Base-by-base conservation (phyloP, 2,888 invertebrate genomes). In the Chrysomela aeneicollis region DNA sequence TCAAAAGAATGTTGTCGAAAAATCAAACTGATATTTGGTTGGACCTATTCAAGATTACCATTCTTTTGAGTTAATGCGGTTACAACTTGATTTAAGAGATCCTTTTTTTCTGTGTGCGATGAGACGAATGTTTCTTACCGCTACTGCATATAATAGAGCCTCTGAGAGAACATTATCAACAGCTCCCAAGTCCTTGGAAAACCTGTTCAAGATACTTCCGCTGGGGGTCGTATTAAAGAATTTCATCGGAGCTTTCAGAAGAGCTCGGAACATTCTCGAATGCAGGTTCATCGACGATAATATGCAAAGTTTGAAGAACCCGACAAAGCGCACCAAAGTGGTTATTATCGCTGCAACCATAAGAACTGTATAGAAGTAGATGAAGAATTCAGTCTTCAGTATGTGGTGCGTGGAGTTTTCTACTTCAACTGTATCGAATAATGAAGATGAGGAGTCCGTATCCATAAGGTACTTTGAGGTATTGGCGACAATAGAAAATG, bases 151-250 rank as follows among this genome's bases (percentile, higher is more conserved):
- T 53, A 90, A 77, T 37, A 87, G 79, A 37, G 87, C 86, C 64
- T 88, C 86, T 0, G 91, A 91, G 4, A 92, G 79, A 21, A 89
- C 78, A 74, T 92, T 92, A 73, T 92, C 92, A 78, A 93, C 88
- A 0, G 89, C 87, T 0, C 92, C 92, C 77, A 93, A 87, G 75
- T 94, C 94, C 78, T 93, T 94, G 0, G 93, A 90, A 76, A 94
- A 93, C 68, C 94, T 71, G 67, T 90, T 91, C 47, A 95, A 84
- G 67, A 95, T 91, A 55, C 91, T 85, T 32, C 92, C 91, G 71
- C 89, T 88, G 3, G 94, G 93, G 80, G 94, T 95, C 0, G 88
- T 89, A 76, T 94, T 92, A 78, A 94, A 95, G 81, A 95, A 95
- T 57, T 85, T 77, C 82, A 90, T 87, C 1, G 85, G 85, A 0